Evolutionary conservation across 2,113 vertebrate genomes (phyloP).

Genomic region (Passer montanus): DNA sequence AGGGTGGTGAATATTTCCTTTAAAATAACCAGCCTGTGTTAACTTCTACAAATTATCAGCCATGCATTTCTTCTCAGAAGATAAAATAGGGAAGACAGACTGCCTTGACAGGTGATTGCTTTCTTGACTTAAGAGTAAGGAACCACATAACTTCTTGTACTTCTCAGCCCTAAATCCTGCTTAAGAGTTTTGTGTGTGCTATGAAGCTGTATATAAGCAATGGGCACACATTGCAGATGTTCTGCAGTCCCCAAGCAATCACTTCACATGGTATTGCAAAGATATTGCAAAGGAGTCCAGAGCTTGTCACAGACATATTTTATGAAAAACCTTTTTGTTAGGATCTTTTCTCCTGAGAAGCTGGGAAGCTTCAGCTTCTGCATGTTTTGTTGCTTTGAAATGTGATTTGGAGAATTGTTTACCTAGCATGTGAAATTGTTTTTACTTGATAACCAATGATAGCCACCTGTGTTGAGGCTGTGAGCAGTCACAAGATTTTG

Average conservation of each 20-base stretch:
- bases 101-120: not conserved
- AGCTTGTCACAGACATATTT: not conserved
- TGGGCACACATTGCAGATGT: not conserved
- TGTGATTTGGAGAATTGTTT: no score
- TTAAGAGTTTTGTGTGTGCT: not conserved
- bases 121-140: not conserved
- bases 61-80: conserved; percentile 50
- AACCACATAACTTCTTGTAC: not conserved
- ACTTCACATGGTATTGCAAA: not conserved
- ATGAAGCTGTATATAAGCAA: not conserved
- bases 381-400: no score
- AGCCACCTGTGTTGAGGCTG: no score
- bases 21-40: not conserved
- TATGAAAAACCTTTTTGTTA: no score
- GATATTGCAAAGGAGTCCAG: not conserved
- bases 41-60: conserved; percentile 3
- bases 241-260: not conserved
- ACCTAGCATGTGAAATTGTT: no score
- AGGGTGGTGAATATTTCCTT: not conserved
- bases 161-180: not conserved
- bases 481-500: no score
- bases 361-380: no score
- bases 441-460: no score
- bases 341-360: no score
- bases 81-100: conserved; percentile 25